Percentiles rank a stretch among this genome's conserved stretches.
phyloP scores from a whole-genome alignment of 2,888 invertebrate genomes.

The Leucophenga montana region DNA sequence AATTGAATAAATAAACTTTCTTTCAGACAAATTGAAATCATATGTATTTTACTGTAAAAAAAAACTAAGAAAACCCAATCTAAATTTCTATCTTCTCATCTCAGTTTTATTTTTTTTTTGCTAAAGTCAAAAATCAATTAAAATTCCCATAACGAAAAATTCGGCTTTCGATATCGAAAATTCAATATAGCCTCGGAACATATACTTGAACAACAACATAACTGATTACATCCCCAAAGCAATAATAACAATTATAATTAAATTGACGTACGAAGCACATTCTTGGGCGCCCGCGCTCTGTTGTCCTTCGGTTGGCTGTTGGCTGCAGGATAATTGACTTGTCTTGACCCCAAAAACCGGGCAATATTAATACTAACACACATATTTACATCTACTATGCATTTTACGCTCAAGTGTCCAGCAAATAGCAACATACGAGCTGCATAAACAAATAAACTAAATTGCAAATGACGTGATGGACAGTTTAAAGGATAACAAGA shows the following conservation, averaged over 20 bases:
- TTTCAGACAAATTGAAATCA: too few relatives aligned
- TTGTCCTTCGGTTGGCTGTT: neutral
- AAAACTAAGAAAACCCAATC: too few relatives aligned
- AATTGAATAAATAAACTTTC: too few relatives aligned
- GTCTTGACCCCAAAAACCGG: conserved; percentile 41
- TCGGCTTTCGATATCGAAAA: neutral
- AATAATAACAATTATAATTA: conserved; percentile 47
- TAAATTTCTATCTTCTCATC: too few relatives aligned
- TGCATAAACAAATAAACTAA: conserved; percentile 25
- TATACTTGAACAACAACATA: conserved; percentile 11
- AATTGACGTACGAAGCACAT: conserved; percentile 37
- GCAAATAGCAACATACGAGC: neutral
- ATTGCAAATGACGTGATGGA: conserved; percentile 11
- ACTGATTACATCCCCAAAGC: conserved; percentile 40
- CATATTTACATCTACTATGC: neutral
- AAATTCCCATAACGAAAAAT: neutral
- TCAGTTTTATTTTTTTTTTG: neutral
- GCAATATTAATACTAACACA: conserved; percentile 34
- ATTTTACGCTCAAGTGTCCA: conserved; percentile 1
- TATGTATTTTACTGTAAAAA: too few relatives aligned
- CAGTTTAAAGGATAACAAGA: neutral
- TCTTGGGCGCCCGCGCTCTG: neutral
- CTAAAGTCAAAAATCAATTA: conserved; percentile 10
- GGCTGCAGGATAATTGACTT: conserved; percentile 43
- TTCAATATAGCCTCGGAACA: too few relatives aligned